A percentile compares a stretch with the other conserved stretches of the same genome.
phyloP scores from a whole-genome alignment of 2,113 vertebrate species.

The Etheostoma spectabile region DNA sequence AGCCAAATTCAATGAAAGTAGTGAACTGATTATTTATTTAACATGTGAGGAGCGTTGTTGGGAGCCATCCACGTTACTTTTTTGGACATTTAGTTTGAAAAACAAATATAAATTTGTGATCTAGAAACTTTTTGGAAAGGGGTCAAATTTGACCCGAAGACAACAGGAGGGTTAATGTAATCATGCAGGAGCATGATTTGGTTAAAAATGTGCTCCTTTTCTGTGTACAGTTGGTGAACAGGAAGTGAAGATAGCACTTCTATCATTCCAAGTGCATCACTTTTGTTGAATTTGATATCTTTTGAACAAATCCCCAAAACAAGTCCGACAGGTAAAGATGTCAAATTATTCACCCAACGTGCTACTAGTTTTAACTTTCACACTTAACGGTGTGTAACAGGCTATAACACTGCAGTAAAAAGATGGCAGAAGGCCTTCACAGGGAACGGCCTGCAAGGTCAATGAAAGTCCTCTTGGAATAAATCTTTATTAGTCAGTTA shows the following conservation, averaged over 20 bases:
- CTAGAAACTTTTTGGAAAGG: too few relatives aligned
- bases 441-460: conserved; percentile 40
- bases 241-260: background rate
- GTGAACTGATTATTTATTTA: too few relatives aligned
- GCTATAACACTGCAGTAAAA: conserved; percentile 13
- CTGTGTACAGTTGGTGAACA: background rate
- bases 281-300: background rate
- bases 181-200: too few relatives aligned
- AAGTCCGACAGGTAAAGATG: background rate
- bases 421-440: background rate
- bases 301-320: background rate
- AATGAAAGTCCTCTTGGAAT: conserved; percentile 37
- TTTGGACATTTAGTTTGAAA: too few relatives aligned
- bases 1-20: too few relatives aligned
- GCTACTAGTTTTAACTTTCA: background rate
- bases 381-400: background rate
- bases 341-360: background rate
- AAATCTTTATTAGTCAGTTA: conserved; percentile 65
- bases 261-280: background rate
- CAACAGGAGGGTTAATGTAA: too few relatives aligned
- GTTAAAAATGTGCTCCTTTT: background rate
- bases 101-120: too few relatives aligned
- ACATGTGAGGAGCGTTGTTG: too few relatives aligned
- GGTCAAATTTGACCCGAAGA: too few relatives aligned
- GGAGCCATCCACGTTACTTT: too few relatives aligned